Percentiles rank a stretch among this genome's conserved stretches.
These are phyloP conservation scores for Pachyrhynchus sulphureomaculatus DNA, from an alignment of 1,140 invertebrate genomes.

Conservation along the genomic window DNA sequence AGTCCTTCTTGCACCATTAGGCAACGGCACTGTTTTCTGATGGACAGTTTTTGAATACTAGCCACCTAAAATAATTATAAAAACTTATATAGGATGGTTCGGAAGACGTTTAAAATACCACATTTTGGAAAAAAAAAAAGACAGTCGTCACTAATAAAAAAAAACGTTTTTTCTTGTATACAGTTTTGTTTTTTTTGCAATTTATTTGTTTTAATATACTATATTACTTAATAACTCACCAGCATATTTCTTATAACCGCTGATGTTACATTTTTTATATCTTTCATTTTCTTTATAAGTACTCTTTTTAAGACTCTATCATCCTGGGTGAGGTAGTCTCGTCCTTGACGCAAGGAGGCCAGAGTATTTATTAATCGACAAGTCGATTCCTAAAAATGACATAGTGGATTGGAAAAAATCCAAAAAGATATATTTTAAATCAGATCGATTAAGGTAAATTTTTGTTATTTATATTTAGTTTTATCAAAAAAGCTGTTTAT, in stretches of 20 bases:
- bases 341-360: conserved; percentile 18
- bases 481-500: too few relatives aligned
- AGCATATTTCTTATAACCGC: conserved; percentile 23
- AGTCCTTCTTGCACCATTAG: conserved; percentile 18
- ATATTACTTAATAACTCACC: too few relatives aligned
- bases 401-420: too few relatives aligned
- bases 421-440: too few relatives aligned
- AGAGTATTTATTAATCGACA: conserved; percentile 25
- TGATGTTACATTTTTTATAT: conserved; percentile 14
- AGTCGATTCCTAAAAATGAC: conserved; percentile 19
- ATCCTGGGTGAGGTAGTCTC: conserved; percentile 22
- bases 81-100: neutral
- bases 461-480: too few relatives aligned
- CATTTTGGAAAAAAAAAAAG: too few relatives aligned
- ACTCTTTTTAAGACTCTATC: conserved; percentile 16
- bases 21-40: conserved; percentile 16
- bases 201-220: too few relatives aligned
- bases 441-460: too few relatives aligned
- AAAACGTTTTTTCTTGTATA: too few relatives aligned
- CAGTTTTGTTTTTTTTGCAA: too few relatives aligned
- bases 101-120: neutral
- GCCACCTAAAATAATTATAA: conserved; percentile 8
- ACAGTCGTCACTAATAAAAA: too few relatives aligned
- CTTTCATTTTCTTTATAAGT: conserved; percentile 21
- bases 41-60: conserved; percentile 15